A percentile compares a stretch with the other conserved stretches of the same genome.
Conservation (phyloP, 2,888 invertebrate species). For the Girardia tigrina region DNA sequence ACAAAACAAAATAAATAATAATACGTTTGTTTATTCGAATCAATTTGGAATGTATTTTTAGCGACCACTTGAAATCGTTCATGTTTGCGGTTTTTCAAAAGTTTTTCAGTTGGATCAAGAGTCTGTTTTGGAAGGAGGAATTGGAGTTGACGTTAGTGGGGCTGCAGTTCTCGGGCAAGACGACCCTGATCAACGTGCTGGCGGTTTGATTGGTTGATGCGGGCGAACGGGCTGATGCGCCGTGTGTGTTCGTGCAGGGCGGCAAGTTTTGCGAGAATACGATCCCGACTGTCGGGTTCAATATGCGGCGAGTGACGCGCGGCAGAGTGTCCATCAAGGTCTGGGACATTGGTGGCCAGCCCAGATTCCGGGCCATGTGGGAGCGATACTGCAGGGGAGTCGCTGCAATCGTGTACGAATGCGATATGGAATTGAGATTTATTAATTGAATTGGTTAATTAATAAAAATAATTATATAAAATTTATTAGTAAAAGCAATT, state of each 20-base stretch:
- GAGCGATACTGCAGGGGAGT: conserved; percentile 97
- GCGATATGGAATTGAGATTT: no score
- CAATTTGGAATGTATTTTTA: not conserved
- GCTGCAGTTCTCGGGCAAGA: conserved; percentile 96
- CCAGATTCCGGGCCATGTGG: conserved; percentile 98
- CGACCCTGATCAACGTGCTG: conserved; percentile 99
- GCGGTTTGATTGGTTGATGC: conserved; percentile 61
- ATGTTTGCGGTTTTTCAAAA: conserved; percentile 95
- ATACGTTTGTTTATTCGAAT: not conserved
- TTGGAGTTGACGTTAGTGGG: conserved; percentile 98
- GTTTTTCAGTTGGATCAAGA: conserved; percentile 96
- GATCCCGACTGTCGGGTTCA: conserved; percentile 99
- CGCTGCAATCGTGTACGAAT: conserved; percentile 82
- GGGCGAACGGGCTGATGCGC: no score
- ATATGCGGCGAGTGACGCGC: conserved; percentile 98
- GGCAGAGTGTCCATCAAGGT: conserved; percentile 98
- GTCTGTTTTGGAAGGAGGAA: conserved; percentile 99
- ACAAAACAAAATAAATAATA: no score
- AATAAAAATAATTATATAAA: no score
- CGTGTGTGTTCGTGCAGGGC: conserved; percentile 59
- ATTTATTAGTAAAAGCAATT: no score
- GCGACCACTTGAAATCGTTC: conserved; percentile 42
- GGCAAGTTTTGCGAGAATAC: conserved; percentile 98
- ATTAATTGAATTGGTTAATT: no score
- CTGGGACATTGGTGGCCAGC: conserved; percentile 98